Conservation (phyloP, 2,113 vertebrate genomes). For the Cyprinodon variegatus region DNA sequence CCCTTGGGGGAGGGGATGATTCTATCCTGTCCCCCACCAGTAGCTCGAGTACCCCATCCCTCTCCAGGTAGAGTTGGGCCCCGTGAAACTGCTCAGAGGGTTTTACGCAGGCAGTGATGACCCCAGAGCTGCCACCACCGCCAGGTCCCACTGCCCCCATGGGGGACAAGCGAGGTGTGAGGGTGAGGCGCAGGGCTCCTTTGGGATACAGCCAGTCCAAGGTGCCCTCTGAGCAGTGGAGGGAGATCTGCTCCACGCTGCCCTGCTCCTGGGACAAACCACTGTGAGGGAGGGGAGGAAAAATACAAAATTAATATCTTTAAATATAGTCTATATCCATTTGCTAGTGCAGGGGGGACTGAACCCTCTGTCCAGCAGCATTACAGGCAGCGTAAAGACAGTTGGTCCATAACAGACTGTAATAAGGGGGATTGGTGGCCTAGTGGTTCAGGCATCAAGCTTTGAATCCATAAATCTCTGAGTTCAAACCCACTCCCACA, state of each 20-base stretch:
- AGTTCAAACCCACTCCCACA: too few relatives aligned
- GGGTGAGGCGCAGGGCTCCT: constrained; percentile 87
- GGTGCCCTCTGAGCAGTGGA: constrained; percentile 87
- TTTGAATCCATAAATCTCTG: too few relatives aligned
- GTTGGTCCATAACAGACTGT: too few relatives aligned
- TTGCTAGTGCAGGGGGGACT: too few relatives aligned
- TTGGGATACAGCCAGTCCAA: constrained; percentile 91
- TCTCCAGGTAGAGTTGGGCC: constrained; percentile 90
- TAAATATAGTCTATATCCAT: too few relatives aligned
- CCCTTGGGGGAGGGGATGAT: constrained; percentile 69
- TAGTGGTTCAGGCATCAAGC: too few relatives aligned
- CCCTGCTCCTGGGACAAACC: constrained; percentile 88
- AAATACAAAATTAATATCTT: not conserved
- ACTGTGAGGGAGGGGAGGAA: constrained; percentile 66
- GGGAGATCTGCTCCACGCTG: constrained; percentile 90
- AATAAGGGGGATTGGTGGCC: too few relatives aligned
- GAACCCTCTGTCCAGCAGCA: too few relatives aligned
- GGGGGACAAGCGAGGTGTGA: constrained; percentile 84
- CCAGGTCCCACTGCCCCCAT: constrained; percentile 55
- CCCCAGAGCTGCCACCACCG: constrained; percentile 66
- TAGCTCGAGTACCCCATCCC: constrained; percentile 86
- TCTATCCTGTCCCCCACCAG: constrained; percentile 81
- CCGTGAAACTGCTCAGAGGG: constrained; percentile 84
- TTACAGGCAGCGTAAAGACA: too few relatives aligned
- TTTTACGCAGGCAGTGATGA: constrained; percentile 86